Evolutionary conservation across 2,888 invertebrate genomes (phyloP), one percentile per base, ranked within the genome.

Genomic region (Limnephilus marmoratus): DNA sequence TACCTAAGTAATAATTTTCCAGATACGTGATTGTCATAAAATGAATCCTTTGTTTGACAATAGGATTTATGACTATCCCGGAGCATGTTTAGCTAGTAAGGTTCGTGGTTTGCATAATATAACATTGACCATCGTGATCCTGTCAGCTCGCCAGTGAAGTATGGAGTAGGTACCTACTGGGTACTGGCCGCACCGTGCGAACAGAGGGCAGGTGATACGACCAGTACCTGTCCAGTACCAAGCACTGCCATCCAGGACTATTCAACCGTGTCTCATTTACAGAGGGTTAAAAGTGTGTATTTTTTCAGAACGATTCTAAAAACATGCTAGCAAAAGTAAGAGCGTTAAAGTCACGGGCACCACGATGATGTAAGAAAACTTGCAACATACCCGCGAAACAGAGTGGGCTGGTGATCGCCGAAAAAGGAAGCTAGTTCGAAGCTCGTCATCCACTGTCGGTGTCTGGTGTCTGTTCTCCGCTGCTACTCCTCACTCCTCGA

Each of bases 321-420:
- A 90, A 83, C 24, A 53, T n/a, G 68, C 37, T 29, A 53, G 9
- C 83, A 82, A 90, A 68, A 83, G 31, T 85, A 68, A 37, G 45
- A 85, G 91, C 91, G 86, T 37, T 85, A 87, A 91, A 91, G 88
- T 91, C 91, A 82, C 91, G 82, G 87, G 83, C 91, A 91, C 90
- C 31, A 49, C 85, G 87, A 83, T 92, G 92, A 92, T 91, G 92
- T 92, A 92, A 92, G 90, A 90, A 90, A 83, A 53, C 81, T 92
- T 91, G 91, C 92, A 91, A 92, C 92, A 92, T 92, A 92, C 92
- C 92, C 88, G 82, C 91, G 89, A 92, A 82, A 91, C 49, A 91
- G 92, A 92, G 92, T 92, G 92, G 92, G 92, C 83, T 34, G 92
- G 53, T 34, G 82, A 81, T 87, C 85, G 80, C 68, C 92, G 86